These are phyloP conservation scores for Nematostella vectensis DNA, from an alignment of 92 coral and sea anemone species.

Conservation along the genomic window DNA sequence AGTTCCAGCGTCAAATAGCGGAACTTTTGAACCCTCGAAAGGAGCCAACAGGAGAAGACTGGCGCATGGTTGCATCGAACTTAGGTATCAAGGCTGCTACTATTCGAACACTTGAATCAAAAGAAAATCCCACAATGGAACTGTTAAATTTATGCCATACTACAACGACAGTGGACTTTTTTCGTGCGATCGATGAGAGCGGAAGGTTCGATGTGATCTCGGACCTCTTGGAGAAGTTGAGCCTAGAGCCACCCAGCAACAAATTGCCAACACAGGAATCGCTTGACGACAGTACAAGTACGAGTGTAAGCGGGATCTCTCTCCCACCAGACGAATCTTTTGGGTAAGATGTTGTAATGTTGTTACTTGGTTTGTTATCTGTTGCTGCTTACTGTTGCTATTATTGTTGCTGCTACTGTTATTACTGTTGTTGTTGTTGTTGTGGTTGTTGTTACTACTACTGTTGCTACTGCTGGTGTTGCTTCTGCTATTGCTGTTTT, in stretches of 20 bases:
- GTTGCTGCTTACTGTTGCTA: no score
- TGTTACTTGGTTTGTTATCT: no score
- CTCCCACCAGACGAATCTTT: background rate
- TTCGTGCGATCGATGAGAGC: constrained; percentile 36
- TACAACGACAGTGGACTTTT: constrained; percentile 25
- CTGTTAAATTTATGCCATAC: constrained; percentile 44
- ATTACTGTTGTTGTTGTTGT: no score
- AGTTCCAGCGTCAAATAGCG: constrained; percentile 44
- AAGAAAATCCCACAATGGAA: constrained; percentile 38
- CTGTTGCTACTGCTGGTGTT: no score
- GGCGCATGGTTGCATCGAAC: constrained; percentile 69
- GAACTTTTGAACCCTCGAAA: constrained; percentile 37
- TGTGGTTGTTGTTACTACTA: no score
- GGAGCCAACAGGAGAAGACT: constrained; percentile 51
- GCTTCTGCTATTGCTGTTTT: no score
- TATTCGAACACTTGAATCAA: constrained; percentile 31
- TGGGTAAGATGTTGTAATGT: no score
- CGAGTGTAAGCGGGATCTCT: constrained; percentile 6
- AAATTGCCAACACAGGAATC: constrained; percentile 33
- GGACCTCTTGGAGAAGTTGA: constrained; percentile 9
- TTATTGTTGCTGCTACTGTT: no score
- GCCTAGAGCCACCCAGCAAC: background rate
- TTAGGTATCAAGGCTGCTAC: constrained; percentile 25
- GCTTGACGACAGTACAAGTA: constrained; percentile 9
- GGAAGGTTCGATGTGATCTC: constrained; percentile 56